Base-by-base conservation (phyloP, 1,140 invertebrate genomes). In the Pinna nobilis region DNA sequence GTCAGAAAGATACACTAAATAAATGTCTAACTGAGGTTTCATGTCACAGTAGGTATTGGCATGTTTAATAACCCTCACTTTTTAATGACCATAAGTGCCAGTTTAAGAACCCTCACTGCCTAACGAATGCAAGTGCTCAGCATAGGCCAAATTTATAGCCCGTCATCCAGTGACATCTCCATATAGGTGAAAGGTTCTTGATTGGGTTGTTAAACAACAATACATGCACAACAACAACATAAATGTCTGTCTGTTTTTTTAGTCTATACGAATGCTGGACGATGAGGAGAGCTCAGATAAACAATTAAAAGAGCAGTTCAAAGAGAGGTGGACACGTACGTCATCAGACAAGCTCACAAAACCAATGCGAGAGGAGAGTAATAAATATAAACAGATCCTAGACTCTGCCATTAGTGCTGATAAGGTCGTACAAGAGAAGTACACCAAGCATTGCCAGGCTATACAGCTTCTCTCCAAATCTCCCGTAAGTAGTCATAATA, bases 201-300 rank as follows among this genome's bases (percentile, higher is more conserved):
- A n/a, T n/a, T n/a, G n/a, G n/a, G n/a, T n/a, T n/a, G n/a, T n/a
- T n/a, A n/a, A n/a, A n/a, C n/a, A n/a, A n/a, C n/a, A n/a, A n/a
- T n/a, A n/a, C n/a, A n/a, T n/a, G n/a, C n/a, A n/a, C n/a, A n/a
- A n/a, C n/a, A n/a, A 53, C 51, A 7, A 15, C 4, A 20, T 44
- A 25, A 23, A 23, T 47, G 15, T 33, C 35, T 18, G n/a, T 69
- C 30, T 53, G 18, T 71, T 37, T 11, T 76, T 63, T 9, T 68
- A 76, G 74, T 72, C 61, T 44, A 77, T 77, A 30, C 61, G 95
- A 77, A 92, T 98, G 91, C 88, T 99, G 53, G 93, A 94, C 82
- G 97, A 99, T 87, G 98, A 99, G 90, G 93, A 94, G 77, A 92
- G 94, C 70, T 95, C 96, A 1, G 98, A 99, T 87, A 93, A 94